Base-by-base conservation (phyloP, 1,140 invertebrate species). In the Drosophila takahashii region DNA sequence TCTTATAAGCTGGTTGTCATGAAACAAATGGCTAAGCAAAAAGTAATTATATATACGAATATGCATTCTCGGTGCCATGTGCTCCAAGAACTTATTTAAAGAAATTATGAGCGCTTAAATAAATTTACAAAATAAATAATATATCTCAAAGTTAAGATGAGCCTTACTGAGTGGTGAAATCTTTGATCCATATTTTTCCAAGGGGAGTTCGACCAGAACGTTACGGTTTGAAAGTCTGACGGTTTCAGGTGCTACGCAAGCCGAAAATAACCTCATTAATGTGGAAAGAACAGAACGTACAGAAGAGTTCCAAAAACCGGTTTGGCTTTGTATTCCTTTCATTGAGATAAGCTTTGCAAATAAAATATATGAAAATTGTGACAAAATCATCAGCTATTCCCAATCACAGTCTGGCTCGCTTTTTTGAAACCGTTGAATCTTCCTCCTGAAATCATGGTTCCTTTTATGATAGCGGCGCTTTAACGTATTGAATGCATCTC, bases 241-340 rank as follows among this genome's bases (percentile, higher is more conserved):
- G 58, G n/a, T 37, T 32, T 32, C 6, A 42, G 16, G 27, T 6
- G 47, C 36, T 51, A 36, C 52, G 45, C 64, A 65, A 62, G 36
- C 45, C 59, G 3, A 65, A 65, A 67, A 67, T 67, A 67, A 52
- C 59, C 64, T 67, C 59, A 45, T 51, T 67, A 37, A 42, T 27
- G 27, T 51, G 27, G n/a, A 65, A 65, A 52, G 32, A 67, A 51
- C 45, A 41, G 44, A 64, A 67, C 44, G 27, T 67, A 51, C 36
- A n/a, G 36, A 37, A 18, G 37, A 67, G 36, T 26, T 11, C 48
- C 36, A 34, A 62, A 22, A 67, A 67, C 59, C 59, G n/a, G 64
- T 67, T 67, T 64, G 18, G 8, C 16, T 34, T 50, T 29, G 39
- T 32, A 64, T 18, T 64, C 27, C 62, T 47, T 39, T 39, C 32